Percentiles rank a stretch among this genome's conserved stretches.
Evolutionary conservation across 2,113 vertebrate genomes (phyloP).

Genomic region (Oryctolagus cuniculus): mOryCun1.1 NC_091451.1:12619001-12619500

Average conservation of each 20-base stretch:
- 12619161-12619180: neutral
- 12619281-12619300: neutral
- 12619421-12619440: neutral
- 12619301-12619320: slow-evolving; percentile 33
- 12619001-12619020: neutral
- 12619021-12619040: neutral
- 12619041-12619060: neutral
- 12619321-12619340: slow-evolving; percentile 15
- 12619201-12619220: neutral
- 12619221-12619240: neutral
- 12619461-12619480: neutral
- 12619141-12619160: neutral
- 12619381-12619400: neutral
- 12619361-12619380: neutral
- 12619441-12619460: slow-evolving; percentile 16
- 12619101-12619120: neutral
- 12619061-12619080: neutral
- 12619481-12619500: neutral
- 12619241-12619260: neutral
- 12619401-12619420: neutral
- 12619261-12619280: neutral
- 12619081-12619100: neutral
- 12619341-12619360: slow-evolving; percentile 6
- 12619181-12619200: slow-evolving; percentile 6
- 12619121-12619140: neutral